These are phyloP conservation scores for Crocuta crocuta DNA, from an alignment of 2,113 vertebrate species.

Conservation along the genomic window DNA sequence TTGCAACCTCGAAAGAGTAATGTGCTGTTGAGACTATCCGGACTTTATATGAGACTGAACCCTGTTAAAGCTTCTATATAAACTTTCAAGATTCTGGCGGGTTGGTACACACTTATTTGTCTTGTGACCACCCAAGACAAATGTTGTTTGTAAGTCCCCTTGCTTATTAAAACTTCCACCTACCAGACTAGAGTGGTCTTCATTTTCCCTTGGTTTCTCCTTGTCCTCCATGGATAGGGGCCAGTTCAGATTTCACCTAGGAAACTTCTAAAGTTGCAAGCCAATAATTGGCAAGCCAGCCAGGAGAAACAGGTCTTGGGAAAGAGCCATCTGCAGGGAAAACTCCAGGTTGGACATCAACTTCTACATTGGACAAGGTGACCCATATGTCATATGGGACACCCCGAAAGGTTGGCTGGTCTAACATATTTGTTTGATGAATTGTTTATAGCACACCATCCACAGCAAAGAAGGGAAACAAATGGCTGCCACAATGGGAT, in stretches of 20 bases:
- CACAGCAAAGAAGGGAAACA: neutral
- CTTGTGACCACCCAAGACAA: neutral
- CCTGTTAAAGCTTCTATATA: neutral
- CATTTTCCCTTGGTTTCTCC: neutral
- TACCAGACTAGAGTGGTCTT: neutral
- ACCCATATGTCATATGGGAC: neutral
- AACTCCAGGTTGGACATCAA: neutral
- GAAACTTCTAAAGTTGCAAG: neutral
- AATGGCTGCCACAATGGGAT: neutral
- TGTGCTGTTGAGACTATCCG: neutral
- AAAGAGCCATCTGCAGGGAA: neutral
- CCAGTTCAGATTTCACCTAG: neutral
- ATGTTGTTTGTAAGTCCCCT: neutral
- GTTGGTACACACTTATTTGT: neutral
- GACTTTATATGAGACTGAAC: neutral
- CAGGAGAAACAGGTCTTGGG: neutral
- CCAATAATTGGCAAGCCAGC: neutral
- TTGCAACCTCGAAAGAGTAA: neutral
- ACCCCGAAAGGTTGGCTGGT: neutral
- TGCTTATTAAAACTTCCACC: neutral
- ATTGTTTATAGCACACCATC: neutral
- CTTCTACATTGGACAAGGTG: neutral
- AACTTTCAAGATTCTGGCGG: neutral
- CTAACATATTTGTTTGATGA: neutral
- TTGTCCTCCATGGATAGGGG: neutral